Conservation (phyloP, 2,888 invertebrate genomes). For the Drosophila koepferae region DNA sequence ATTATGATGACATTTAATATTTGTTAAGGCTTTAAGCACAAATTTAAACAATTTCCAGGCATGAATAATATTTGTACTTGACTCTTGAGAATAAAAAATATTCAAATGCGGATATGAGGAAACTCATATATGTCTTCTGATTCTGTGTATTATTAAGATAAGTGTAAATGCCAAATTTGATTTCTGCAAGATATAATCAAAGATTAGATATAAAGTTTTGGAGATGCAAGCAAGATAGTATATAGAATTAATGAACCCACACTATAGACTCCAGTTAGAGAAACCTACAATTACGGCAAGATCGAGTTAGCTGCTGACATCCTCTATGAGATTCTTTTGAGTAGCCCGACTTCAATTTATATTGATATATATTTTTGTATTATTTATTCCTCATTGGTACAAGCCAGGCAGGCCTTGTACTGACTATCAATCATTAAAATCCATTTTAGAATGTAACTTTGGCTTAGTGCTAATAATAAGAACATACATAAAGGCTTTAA, state of each 20-base stretch:
- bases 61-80: background rate
- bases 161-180: constrained; percentile 1
- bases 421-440: background rate
- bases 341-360: background rate
- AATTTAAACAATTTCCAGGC: constrained; percentile 1
- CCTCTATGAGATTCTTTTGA: background rate
- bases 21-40: constrained; percentile 16
- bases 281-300: background rate
- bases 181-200: background rate
- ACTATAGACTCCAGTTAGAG: background rate
- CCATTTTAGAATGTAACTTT: constrained; percentile 13
- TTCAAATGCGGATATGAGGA: background rate
- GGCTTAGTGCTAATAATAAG: constrained; percentile 27
- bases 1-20: constrained; percentile 68
- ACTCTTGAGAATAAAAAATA: background rate
- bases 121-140: background rate
- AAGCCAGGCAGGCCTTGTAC: too few relatives aligned
- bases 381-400: background rate
- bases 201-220: background rate
- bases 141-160: background rate
- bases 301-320: background rate
- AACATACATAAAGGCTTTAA: constrained; percentile 36
- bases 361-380: background rate
- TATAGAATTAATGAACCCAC: background rate
- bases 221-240: background rate